phyloP scores from a whole-genome alignment of 2,797 vertebrate species.

The Syncerus caffer region DNA sequence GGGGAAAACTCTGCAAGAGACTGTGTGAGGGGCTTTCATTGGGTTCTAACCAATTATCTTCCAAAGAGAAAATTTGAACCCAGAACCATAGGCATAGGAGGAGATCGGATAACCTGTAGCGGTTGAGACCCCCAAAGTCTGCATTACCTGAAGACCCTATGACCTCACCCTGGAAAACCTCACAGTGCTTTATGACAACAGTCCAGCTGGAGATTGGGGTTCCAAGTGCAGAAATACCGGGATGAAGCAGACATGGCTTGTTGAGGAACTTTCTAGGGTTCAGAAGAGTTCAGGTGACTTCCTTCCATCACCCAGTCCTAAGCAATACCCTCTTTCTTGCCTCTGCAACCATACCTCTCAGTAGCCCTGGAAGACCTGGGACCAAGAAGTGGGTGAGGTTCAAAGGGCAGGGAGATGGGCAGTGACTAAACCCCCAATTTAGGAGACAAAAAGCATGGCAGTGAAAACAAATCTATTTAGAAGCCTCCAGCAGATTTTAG shows the following conservation, averaged over 20 bases:
- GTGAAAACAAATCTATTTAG: slow-evolving; percentile 66
- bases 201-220: not conserved
- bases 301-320: not conserved
- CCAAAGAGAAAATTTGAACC: not conserved
- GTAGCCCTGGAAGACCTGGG: not conserved
- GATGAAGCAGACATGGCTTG: not conserved
- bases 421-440: slow-evolving; percentile 51
- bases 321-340: not conserved
- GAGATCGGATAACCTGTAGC: not conserved
- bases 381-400: not conserved
- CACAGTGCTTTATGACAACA: not conserved
- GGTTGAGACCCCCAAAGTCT: not conserved
- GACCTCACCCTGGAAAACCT: not conserved
- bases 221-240: not conserved
- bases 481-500: slow-evolving; percentile 77
- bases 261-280: not conserved
- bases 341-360: not conserved
- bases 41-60: not conserved
- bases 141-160: not conserved
- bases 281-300: not conserved
- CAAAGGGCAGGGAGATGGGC: accelerated
- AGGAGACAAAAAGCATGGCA: slow-evolving; percentile 75
- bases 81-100: not conserved
- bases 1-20: not conserved
- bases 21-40: not conserved